Conservation (phyloP, 92 coral and sea anemone genomes). For the Phenganax marumi region DNA sequence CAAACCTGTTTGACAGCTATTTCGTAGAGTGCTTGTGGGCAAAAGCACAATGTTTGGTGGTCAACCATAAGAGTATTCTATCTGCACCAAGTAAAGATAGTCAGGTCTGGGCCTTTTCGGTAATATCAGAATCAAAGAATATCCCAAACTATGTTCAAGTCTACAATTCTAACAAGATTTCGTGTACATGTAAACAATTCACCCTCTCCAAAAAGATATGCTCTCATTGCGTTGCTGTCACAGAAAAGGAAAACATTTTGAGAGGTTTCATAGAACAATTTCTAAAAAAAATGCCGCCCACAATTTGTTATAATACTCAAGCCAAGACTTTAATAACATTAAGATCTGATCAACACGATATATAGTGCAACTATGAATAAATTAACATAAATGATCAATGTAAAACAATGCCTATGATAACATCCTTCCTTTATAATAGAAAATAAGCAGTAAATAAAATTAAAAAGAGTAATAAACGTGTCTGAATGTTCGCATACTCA, state of each 20-base stretch:
- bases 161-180: background rate
- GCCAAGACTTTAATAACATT: background rate
- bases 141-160: conserved; percentile 40
- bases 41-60: conserved; percentile 29
- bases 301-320: conserved; percentile 2
- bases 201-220: conserved; percentile 34
- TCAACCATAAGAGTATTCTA: conserved; percentile 3
- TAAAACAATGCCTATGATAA: no score
- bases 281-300: background rate
- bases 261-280: background rate
- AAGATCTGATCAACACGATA: background rate
- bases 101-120: conserved; percentile 16
- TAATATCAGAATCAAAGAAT: conserved; percentile 31
- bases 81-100: conserved; percentile 30
- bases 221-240: conserved; percentile 27
- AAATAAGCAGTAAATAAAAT: no score
- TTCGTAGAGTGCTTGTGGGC: conserved; percentile 26
- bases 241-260: conserved; percentile 1
- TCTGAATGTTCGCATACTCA: background rate
- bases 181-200: conserved; percentile 28
- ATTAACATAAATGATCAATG: no score
- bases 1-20: conserved; percentile 12
- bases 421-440: no score
- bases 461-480: no score
- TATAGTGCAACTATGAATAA: background rate